Base-by-base conservation (phyloP, 2,888 invertebrate genomes). In the Caenorhabditis sp. region DNA sequence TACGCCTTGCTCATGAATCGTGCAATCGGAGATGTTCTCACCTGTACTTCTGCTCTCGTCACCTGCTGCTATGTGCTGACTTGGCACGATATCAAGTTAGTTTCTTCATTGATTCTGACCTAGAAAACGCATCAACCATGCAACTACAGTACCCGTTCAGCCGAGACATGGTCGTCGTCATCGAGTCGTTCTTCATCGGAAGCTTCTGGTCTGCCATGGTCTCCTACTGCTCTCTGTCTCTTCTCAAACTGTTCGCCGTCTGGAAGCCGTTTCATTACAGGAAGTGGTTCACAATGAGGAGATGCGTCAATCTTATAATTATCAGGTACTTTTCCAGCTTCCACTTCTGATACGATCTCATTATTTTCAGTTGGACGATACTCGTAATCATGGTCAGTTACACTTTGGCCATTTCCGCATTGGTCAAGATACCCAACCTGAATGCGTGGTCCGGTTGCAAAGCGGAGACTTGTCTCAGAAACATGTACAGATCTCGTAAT, bases 1-100 rank as follows among this genome's bases (percentile, higher is more conserved):
- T 90, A 91, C 79, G 88, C 90, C 61, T 80, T 91, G 24, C 85
- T 91, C 26, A 65, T 91, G 64, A 91, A 91, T 71, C 87, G 91
- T 26, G 85, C 91, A 28, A 79, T 90, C 55, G 91, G 91, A 32
- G 91, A 91, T 65, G 37, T 90, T 3, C 82, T 89, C 44, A 85
- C 89, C 6, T 89, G 89, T 72, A 32, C 82, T 13, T 80, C 85
- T 5, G 88, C 88, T 5, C 53, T 89, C 15, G 69, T 85, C 13
- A 79, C 80, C 1, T 82, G 85, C 76, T 64, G 37, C 15, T 91
- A 91, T 60, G 87, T 88, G 32, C 60, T 89, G 13, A 67, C 77
- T 15, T 82, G 83, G 47, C 86, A 83, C 47, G 85, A 88, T 50
- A 85, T 90, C 24, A 89, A 88, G 91, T 90, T 55, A 85, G 88